These are phyloP conservation scores for Cnemophilus loriae DNA, from an alignment of 2,113 vertebrate species.

Conservation along the genomic window DNA sequence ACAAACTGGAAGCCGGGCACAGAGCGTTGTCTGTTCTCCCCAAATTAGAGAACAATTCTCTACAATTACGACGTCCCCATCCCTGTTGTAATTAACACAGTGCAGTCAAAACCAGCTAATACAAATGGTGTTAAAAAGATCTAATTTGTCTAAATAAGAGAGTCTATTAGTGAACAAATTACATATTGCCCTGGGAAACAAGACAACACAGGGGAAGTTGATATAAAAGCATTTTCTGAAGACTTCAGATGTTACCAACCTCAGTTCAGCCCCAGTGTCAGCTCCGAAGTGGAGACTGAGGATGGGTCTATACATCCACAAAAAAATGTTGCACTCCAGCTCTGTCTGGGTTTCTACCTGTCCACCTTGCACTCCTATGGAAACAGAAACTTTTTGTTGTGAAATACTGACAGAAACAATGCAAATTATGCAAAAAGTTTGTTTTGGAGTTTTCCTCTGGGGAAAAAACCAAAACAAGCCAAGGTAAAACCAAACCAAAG, in stretches of 20 bases:
- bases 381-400: not conserved
- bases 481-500: not conserved
- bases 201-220: not conserved
- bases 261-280: not conserved
- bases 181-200: not conserved
- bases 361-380: not conserved
- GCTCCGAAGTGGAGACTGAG: not conserved
- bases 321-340: rapidly evolving
- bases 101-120: constrained; percentile 9
- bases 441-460: not conserved
- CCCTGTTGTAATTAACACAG: not conserved
- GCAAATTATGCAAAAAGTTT: not conserved
- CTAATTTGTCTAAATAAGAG: constrained; percentile 35
- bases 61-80: not conserved
- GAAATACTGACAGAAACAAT: not conserved
- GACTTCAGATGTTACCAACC: not conserved
- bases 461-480: not conserved
- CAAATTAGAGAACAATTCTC: constrained; percentile 10
- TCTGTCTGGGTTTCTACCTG: not conserved
- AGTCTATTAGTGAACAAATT: constrained; percentile 11
- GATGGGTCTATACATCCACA: not conserved
- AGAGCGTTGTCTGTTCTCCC: not conserved
- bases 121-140: constrained; percentile 8
- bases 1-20: not conserved
- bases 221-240: not conserved